A percentile compares a stretch with the other conserved stretches of the same genome.
phyloP scores from a whole-genome alignment of 1,140 invertebrate genomes.

The Lordiphosa stackelbergi region DNA sequence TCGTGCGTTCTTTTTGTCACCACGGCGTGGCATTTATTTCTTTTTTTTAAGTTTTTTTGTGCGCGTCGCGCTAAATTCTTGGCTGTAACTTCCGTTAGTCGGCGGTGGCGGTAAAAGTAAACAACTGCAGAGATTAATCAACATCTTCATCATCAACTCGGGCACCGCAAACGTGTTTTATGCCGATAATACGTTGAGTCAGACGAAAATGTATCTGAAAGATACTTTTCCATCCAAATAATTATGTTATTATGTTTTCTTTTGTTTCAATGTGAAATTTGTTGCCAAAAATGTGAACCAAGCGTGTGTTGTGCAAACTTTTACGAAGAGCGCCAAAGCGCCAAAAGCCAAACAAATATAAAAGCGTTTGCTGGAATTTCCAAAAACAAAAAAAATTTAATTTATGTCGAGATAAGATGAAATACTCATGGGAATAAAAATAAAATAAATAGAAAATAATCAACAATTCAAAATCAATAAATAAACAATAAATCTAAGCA shows the following conservation, averaged over 20 bases:
- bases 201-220: conserved; percentile 12
- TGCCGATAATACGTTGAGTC: conserved; percentile 8
- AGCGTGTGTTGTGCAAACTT: conserved; percentile 20
- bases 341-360: conserved; percentile 25
- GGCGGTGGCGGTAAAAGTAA: conserved; percentile 40
- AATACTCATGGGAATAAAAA: conserved; percentile 1
- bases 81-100: conserved; percentile 60
- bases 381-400: conserved; percentile 4
- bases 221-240: conserved; percentile 11
- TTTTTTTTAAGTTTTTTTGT: conserved; percentile 31
- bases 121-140: conserved; percentile 36
- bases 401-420: conserved; percentile 30
- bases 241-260: no score
- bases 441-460: no score
- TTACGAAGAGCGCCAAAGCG: conserved; percentile 32
- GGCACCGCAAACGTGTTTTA: conserved; percentile 37
- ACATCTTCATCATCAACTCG: conserved; percentile 2
- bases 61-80: conserved; percentile 51
- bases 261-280: no score
- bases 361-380: conserved; percentile 3
- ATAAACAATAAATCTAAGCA: neutral
- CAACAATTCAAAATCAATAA: conserved; percentile 6
- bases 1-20: conserved; percentile 32
- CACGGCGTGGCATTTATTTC: conserved; percentile 50
- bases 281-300: conserved; percentile 12